These are phyloP conservation scores for Drosophila sp. DNA, from an alignment of 1,140 invertebrate genomes.

Conservation along the genomic window DNA sequence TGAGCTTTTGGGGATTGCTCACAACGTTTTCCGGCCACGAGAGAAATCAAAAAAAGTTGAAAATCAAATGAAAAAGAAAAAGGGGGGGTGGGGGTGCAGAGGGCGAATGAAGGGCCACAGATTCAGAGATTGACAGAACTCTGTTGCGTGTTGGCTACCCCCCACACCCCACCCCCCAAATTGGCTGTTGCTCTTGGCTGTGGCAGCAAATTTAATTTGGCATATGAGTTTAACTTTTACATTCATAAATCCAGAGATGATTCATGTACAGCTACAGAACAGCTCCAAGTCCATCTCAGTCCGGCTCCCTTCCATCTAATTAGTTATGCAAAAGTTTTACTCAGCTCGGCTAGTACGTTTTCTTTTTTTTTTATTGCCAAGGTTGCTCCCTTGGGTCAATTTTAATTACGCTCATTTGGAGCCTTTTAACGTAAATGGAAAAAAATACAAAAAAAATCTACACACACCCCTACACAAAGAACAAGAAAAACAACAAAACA, in stretches of 20 bases:
- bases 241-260: slow-evolving; percentile 56
- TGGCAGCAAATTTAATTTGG: slow-evolving; percentile 53
- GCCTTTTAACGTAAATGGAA: slow-evolving; percentile 63
- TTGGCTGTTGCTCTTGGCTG: slow-evolving; percentile 38
- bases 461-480: slow-evolving; percentile 11
- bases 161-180: not conserved
- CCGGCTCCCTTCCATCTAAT: slow-evolving; percentile 19
- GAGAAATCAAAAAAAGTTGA: slow-evolving; percentile 76
- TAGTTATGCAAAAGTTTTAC: slow-evolving; percentile 67
- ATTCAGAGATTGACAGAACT: slow-evolving; percentile 22
- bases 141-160: not conserved
- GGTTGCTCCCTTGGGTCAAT: slow-evolving; percentile 73
- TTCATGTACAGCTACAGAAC: slow-evolving; percentile 38
- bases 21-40: slow-evolving; percentile 42
- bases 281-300: not conserved
- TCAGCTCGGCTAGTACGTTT: slow-evolving; percentile 31
- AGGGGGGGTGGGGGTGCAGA: slow-evolving; percentile 17
- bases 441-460: slow-evolving; percentile 38
- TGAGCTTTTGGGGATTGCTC: slow-evolving; percentile 7
- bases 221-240: slow-evolving; percentile 58
- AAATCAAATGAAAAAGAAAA: slow-evolving; percentile 57
- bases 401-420: slow-evolving; percentile 78
- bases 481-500: slow-evolving; percentile 32
- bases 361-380: slow-evolving; percentile 48
- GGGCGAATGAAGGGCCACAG: not conserved